Percentiles rank a stretch among this genome's conserved stretches.
These are phyloP conservation scores for Muntiacus reevesi DNA, from an alignment of 2,113 vertebrate genomes.

Conservation along the genomic window DNA sequence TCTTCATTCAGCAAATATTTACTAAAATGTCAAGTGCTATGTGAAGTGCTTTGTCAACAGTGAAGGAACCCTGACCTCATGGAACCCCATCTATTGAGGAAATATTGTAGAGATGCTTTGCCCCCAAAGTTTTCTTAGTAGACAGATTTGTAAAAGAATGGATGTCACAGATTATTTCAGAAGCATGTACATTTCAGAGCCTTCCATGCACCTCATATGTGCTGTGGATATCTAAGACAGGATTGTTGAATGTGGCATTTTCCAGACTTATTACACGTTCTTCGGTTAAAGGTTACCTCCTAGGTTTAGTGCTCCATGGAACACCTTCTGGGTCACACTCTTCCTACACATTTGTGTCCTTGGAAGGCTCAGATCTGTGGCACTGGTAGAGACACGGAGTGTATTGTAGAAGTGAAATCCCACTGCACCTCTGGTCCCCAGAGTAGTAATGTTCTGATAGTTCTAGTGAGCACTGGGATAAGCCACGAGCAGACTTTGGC, in stretches of 20 bases:
- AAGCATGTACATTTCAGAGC: neutral
- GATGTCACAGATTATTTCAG: neutral
- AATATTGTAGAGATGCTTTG: neutral
- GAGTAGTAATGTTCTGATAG: neutral
- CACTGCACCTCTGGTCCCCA: fast-evolving
- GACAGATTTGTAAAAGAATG: neutral
- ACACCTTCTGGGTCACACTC: neutral
- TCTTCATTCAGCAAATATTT: neutral
- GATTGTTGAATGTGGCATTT: neutral
- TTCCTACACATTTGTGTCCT: neutral
- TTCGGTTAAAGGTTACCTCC: neutral
- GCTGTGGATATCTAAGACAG: neutral
- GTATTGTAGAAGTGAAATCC: too few species aligned
- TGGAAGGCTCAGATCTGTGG: neutral
- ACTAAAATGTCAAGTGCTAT: neutral
- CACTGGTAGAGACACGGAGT: neutral
- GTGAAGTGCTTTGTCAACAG: neutral
- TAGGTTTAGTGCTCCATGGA: neutral
- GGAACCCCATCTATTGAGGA: neutral
- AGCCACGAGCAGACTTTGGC: too few species aligned
- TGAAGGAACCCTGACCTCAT: neutral
- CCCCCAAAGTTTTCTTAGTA: neutral
- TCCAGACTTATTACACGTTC: neutral
- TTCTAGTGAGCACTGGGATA: neutral
- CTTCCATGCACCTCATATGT: neutral